Evolutionary conservation across 2,797 vertebrate species (phyloP), one percentile per base, ranked within the genome.

Genomic region (Enteromius radiatus): DNA sequence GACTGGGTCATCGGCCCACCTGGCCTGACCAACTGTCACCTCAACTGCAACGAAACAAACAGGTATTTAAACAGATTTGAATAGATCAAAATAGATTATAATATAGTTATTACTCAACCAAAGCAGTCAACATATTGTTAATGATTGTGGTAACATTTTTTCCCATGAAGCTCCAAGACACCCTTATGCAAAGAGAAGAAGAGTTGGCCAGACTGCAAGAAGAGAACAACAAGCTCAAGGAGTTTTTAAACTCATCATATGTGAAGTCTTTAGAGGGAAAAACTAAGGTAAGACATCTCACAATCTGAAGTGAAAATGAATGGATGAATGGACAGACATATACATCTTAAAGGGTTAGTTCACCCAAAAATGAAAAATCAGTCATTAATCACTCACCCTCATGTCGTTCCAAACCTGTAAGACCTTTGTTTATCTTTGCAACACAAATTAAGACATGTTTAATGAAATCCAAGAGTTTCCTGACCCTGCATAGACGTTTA

Each of bases 101-200:
- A 49, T 63, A 23, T 70, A 7, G 10, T 36, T 5, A 52, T 63
- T 15, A 15, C 28, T 52, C 31, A 33, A 9, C 4, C 14, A 7
- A 74, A 59, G 36, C 3, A 12, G 26, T 17, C 26, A 19, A 23
- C 19, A 65, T 31, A 31, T 38, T n/a, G 21, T n/a, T 59, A 15
- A 71, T 12, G 23, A 45, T 4, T 33, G 19, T 49, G 7, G 17
- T 45, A 71, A 59, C 2, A 67, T 26, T 8, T 67, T 23, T 2
- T 19, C 26, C 36, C 19, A 11, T 31, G 15, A 88, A 99, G 97
- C 96, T 99, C 10, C 97, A 98, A 91, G 97, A 99, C 86, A 96
- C 95, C 10, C 90, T 99, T 88, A 89, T 96, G 81, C 97, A 98
- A 93, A 96, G 96, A 86, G 98, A 99, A 86, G 97, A 98, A 90